Percentiles rank a stretch among this genome's conserved stretches.
These are phyloP conservation scores for Podabrus alpinus DNA, from an alignment of 2,888 invertebrate species.

Conservation along the genomic window DNA sequence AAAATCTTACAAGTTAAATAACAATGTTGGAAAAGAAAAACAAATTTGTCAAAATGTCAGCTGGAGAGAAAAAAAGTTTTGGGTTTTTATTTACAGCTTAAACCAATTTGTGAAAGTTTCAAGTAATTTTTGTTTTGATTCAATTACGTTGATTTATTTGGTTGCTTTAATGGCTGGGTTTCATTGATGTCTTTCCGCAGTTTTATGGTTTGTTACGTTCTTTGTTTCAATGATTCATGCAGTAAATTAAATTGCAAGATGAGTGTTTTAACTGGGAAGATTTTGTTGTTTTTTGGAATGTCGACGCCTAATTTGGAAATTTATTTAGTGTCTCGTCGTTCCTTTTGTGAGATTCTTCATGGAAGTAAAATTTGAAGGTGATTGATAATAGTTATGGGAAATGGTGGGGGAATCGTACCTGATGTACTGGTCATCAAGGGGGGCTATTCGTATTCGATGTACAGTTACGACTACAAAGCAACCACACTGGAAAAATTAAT, in stretches of 20 bases:
- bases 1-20: conserved; percentile 8
- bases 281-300: neutral
- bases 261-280: neutral
- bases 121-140: conserved; percentile 50
- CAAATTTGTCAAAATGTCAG: conserved; percentile 51
- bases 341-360: neutral
- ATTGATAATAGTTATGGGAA: too few relatives aligned
- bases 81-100: conserved; percentile 39
- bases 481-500: too few relatives aligned
- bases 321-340: neutral
- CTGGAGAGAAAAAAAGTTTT: conserved; percentile 35
- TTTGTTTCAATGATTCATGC: conserved; percentile 31
- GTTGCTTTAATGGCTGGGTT: conserved; percentile 44
- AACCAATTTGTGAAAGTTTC: conserved; percentile 44
- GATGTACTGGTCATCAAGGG: too few relatives aligned
- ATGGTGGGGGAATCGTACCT: too few relatives aligned
- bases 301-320: neutral
- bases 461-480: too few relatives aligned
- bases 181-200: conserved; percentile 41
- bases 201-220: conserved; percentile 37
- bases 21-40: conserved; percentile 41
- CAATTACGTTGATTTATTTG: conserved; percentile 51
- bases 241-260: conserved; percentile 4
- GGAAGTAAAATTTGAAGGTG: neutral
- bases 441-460: too few relatives aligned